Base-by-base conservation (phyloP, 2,113 vertebrate species). In the Chionis minor region DNA sequence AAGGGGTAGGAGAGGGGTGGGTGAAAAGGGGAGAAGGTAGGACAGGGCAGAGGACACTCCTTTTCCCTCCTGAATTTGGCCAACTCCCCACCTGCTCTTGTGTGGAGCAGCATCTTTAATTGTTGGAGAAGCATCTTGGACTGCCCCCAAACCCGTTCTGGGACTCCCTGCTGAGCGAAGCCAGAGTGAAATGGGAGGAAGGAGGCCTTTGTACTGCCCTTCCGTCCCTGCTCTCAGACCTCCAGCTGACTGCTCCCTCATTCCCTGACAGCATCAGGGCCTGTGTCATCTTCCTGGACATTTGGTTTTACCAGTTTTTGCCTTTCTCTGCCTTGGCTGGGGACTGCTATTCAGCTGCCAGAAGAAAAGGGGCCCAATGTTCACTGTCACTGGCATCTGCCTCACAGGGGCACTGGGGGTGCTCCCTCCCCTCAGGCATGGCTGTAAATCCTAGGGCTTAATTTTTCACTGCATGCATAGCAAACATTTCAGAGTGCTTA, bases 271-370 rank as follows among this genome's bases (percentile, higher is more conserved):
- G 65, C 28, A 7, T 59, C 70, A 88, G 91, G 80, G 35, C 54
- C 44, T 67, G 6, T 67, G n/a, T 65, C 55, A 55, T 81, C 92
- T 88, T 67, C 71, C 56, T 81, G 86, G 80, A 75, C 70, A 9
- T 56, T 22, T 40, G 83, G 63, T 75, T 86, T 79, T 54, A 63
- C 21, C 59, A 92, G 56, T 69, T 92, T 3, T 92, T 3, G 86
- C 72, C 86, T 86, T 89, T 79, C 95, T 79, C 94, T 16, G 78
- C 81, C 70, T 94, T 92, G 81, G 82, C 92, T 79, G 58, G 66
- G 74, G 83, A 79, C 72, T 87, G 81, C 47, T 78, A 58, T 75
- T 96, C 92, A 94, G 66, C 72, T 89, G 81, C 91, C 94, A 96
- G 78, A 58, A 73, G 30, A 42, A 79, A 79, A 91, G 86, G 66